Evolutionary conservation across 2,888 invertebrate species (phyloP), one percentile per base, ranked within the genome.

Genomic region (Eretmocerus hayati): DNA sequence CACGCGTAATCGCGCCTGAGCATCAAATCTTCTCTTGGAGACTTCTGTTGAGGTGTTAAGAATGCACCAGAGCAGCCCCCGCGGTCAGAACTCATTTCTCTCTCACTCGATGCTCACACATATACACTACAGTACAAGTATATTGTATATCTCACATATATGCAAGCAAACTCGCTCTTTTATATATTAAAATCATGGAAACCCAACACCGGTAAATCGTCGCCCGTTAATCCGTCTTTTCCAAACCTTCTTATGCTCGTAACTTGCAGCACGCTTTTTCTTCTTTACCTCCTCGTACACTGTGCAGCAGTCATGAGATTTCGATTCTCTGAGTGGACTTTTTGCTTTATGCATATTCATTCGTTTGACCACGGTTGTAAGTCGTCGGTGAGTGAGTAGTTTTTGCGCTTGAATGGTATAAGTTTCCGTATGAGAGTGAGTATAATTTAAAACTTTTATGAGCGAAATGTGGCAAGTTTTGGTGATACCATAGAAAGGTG

Each of bases 1-100:
- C 37, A 32, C 23, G 36, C 50, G 43, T 59, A 65, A 65, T 64
- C 64, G 64, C 57, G 59, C 51, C 51, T 52, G 55, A 54, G 58
- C 61, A 66, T 66, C n/a, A n/a, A n/a, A n/a, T n/a, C n/a, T n/a
- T n/a, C 66, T 66, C 40, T 46, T 21, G 15, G 19, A 56, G 65
- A 66, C 66, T 66, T 62, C 65, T 64, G 63, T 64, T 60, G 52
- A 61, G 64, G 62, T 65, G 64, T 65, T 64, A 65, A 65, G 64
- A 66, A 66, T 66, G 64, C 57, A 56, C 58, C 32, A 31, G n/a
- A n/a, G n/a, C n/a, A n/a, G 22, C 26, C 13, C 33, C 4, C 16
- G 31, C 33, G n/a, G n/a, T n/a, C n/a, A n/a, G n/a, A n/a, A n/a
- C n/a, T n/a, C 60, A 53, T 62, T 62, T 62, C 62, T 63, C 62